Evolutionary conservation across 2,888 invertebrate genomes (phyloP).

Genomic region (Strigamia transsilvanica): DNA sequence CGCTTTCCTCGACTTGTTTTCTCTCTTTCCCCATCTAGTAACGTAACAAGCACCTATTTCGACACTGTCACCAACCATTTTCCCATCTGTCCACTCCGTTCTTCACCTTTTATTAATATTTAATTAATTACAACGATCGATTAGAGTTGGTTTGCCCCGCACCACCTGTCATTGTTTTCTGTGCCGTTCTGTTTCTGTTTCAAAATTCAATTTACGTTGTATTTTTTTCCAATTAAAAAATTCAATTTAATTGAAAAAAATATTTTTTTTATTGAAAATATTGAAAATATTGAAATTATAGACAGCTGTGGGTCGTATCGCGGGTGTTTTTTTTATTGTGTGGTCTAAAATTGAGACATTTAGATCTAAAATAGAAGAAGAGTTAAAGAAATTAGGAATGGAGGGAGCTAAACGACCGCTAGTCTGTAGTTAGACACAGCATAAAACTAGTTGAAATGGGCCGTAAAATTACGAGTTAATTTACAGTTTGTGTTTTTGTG

Average conservation of each 20-base stretch:
- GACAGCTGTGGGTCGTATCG: too few species aligned
- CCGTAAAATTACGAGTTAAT: constrained; percentile 8
- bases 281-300: too few species aligned
- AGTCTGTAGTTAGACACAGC: not conserved
- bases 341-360: too few species aligned
- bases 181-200: not conserved
- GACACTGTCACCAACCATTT: not conserved
- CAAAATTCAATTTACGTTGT: not conserved
- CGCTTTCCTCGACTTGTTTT: not conserved
- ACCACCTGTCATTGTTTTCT: constrained; percentile 18
- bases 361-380: too few species aligned
- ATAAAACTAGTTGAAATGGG: constrained; percentile 4
- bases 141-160: not conserved
- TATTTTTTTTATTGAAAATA: not conserved
- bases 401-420: not conserved
- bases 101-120: constrained; percentile 17
- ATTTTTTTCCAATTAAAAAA: not conserved
- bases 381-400: too few species aligned
- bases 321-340: too few species aligned
- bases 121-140: constrained; percentile 20
- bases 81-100: not conserved
- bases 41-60: not conserved
- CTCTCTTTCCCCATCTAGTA: not conserved
- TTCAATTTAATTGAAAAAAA: not conserved
- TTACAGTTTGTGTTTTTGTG: not conserved